phyloP scores from a whole-genome alignment of 2,113 vertebrate species.

The Isurus oxyrinchus region DNA sequence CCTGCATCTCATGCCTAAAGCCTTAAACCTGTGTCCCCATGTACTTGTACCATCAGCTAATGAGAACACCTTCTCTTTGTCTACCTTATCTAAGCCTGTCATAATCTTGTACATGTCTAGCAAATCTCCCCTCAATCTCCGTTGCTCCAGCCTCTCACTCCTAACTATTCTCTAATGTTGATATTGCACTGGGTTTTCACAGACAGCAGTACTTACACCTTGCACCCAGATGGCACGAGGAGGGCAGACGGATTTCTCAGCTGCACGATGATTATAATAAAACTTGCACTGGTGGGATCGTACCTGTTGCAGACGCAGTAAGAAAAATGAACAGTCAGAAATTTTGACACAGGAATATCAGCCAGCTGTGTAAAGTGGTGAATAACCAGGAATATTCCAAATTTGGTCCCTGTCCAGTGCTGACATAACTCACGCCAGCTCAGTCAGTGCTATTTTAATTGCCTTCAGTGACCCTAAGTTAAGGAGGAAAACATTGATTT shows the following conservation, averaged over 20 bases:
- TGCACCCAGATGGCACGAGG: slow-evolving; percentile 54
- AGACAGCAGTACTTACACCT: slow-evolving; percentile 63
- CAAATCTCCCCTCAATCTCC: background rate
- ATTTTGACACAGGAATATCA: background rate
- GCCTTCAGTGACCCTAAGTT: background rate
- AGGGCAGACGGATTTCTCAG: slow-evolving; percentile 59
- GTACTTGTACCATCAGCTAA: background rate
- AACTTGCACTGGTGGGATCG: slow-evolving; percentile 56
- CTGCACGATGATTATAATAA: slow-evolving; percentile 59
- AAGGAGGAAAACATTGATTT: background rate
- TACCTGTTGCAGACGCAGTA: slow-evolving; percentile 56
- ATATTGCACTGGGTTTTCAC: background rate
- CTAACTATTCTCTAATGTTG: background rate
- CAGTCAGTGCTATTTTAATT: background rate
- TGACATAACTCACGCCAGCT: too few relatives aligned
- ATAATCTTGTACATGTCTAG: background rate
- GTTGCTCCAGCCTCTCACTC: background rate
- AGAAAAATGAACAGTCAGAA: slow-evolving; percentile 31
- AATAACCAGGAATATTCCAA: background rate
- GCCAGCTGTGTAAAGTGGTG: background rate
- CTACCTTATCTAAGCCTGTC: background rate
- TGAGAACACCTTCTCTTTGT: background rate
- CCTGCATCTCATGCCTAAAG: background rate
- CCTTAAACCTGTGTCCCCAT: background rate
- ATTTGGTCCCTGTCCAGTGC: too few relatives aligned